phyloP scores from a whole-genome alignment of 2,113 vertebrate species.

The Semnornis frantzii region DNA sequence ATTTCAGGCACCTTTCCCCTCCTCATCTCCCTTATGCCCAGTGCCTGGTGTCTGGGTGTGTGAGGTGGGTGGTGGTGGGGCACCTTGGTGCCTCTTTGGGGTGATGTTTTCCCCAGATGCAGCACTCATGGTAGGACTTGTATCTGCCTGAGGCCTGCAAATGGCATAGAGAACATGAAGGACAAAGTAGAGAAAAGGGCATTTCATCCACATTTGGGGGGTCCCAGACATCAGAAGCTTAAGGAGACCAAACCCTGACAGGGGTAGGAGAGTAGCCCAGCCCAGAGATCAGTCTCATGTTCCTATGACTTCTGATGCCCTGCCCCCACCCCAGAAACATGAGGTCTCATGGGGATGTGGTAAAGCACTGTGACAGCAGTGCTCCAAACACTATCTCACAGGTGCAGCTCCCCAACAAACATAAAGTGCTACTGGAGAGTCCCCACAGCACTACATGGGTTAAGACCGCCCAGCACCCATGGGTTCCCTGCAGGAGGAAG shows the following conservation, averaged over 20 bases:
- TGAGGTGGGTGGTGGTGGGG: background rate
- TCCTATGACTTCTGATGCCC: background rate
- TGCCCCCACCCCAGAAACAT: accelerated
- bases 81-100: accelerated
- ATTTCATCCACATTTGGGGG: background rate
- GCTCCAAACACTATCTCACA: background rate
- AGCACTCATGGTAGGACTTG: background rate
- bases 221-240: background rate
- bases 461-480: background rate
- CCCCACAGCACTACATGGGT: background rate
- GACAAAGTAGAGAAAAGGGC: background rate
- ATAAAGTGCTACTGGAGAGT: background rate
- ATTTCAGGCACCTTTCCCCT: background rate
- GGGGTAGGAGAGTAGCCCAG: background rate
- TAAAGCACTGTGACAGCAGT: background rate
- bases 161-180: accelerated
- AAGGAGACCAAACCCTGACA: background rate
- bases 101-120: background rate
- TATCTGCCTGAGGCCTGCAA: background rate
- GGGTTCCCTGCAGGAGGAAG: background rate
- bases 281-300: background rate
- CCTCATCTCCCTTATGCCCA: background rate
- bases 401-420: background rate
- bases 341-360: background rate
- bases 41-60: background rate